Percentiles rank a stretch among this genome's conserved stretches.
These are phyloP conservation scores for Phenganax marumi DNA, from an alignment of 92 coral and sea anemone species.

Conservation along the genomic window DNA sequence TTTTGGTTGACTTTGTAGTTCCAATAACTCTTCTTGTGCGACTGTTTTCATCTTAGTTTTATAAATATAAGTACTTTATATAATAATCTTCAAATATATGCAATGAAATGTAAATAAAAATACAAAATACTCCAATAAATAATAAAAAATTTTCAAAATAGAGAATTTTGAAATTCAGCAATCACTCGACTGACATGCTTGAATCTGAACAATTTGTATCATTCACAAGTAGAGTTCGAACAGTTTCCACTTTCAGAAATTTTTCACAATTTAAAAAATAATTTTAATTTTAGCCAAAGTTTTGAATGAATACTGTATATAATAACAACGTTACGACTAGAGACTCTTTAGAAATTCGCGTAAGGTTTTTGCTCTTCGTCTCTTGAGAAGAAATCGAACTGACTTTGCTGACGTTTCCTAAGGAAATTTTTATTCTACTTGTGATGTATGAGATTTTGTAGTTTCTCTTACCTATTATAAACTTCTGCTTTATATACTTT, in stretches of 20 bases:
- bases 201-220: not conserved
- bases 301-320: no score
- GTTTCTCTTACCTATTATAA: not conserved
- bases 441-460: conserved; percentile 13
- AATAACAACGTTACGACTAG: no score
- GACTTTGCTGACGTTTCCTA: no score
- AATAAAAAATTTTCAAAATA: not conserved
- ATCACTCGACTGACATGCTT: no score
- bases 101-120: not conserved
- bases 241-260: no score
- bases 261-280: no score
- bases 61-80: not conserved
- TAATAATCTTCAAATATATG: not conserved
- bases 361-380: no score
- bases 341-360: no score
- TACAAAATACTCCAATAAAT: not conserved
- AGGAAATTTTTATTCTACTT: not conserved
- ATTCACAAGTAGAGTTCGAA: not conserved
- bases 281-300: no score
- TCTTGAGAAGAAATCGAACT: no score
- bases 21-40: conserved; percentile 64
- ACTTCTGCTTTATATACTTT: not conserved
- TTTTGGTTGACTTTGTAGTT: conserved; percentile 84
- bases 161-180: not conserved
- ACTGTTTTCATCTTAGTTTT: conserved; percentile 61